Evolutionary conservation across 2,113 vertebrate genomes (phyloP).

Genomic region (Python bivittatus): DNA sequence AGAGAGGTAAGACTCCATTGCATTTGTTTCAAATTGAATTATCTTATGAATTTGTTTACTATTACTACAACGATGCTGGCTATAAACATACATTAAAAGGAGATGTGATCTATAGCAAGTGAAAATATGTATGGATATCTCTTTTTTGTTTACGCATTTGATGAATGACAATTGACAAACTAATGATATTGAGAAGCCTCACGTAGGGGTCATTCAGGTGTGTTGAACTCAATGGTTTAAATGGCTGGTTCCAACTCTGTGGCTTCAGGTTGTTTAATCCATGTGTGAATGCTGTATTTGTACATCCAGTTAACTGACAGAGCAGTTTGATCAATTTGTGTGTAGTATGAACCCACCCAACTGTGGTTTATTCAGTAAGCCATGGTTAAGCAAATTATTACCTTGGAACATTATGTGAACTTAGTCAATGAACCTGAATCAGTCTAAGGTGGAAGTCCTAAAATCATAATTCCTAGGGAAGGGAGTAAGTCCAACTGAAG

Average conservation of each 20-base stretch:
- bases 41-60: background rate
- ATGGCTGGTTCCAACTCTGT: background rate
- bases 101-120: background rate
- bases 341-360: background rate
- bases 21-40: background rate
- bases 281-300: background rate
- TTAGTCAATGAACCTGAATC: background rate
- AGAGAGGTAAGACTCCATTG: background rate
- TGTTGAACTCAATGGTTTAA: background rate
- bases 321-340: background rate
- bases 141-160: background rate
- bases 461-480: background rate
- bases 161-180: background rate
- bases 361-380: background rate
- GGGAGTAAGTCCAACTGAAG: background rate
- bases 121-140: background rate
- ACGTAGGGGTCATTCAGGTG: background rate
- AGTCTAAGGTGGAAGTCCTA: background rate
- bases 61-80: background rate
- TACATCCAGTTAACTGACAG: background rate
- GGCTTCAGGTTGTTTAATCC: background rate
- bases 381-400: background rate
- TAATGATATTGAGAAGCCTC: background rate
- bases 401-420: background rate
- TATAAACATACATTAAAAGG: background rate